phyloP scores from a whole-genome alignment of 2,113 vertebrate genomes.

The Eulacestoma nigropectus region DNA sequence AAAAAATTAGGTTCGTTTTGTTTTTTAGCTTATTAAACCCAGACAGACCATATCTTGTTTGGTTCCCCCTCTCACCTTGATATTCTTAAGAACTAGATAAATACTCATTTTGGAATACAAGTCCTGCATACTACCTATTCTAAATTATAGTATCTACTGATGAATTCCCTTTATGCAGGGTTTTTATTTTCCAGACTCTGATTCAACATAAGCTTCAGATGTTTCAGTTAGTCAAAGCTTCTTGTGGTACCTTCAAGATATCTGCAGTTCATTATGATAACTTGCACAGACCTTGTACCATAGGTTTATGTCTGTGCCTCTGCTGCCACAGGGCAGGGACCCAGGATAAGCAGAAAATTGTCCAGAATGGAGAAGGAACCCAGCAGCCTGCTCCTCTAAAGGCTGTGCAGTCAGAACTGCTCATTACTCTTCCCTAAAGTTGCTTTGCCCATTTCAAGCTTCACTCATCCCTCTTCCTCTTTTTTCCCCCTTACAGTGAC shows the following conservation, averaged over 20 bases:
- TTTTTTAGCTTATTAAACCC: background rate
- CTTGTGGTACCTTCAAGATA: background rate
- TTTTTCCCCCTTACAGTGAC: background rate
- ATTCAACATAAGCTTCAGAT: background rate
- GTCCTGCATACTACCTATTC: background rate
- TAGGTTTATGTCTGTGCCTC: background rate
- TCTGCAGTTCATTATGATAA: background rate
- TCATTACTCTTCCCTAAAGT: background rate
- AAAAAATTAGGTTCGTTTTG: background rate
- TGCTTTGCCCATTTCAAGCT: background rate
- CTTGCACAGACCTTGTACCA: background rate
- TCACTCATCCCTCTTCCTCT: background rate
- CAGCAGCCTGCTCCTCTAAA: background rate
- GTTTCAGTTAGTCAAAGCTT: background rate
- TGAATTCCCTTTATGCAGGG: background rate
- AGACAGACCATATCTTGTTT: background rate
- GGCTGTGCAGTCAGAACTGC: background rate
- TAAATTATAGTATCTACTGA: background rate
- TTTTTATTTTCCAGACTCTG: background rate
- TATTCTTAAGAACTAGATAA: background rate
- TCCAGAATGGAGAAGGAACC: background rate
- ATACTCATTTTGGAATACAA: background rate
- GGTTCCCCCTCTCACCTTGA: accelerated
- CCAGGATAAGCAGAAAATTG: background rate
- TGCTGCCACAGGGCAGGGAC: background rate